These are phyloP conservation scores for Montipora capricornis DNA, from an alignment of 64 coral and sea anemone genomes.

Conservation along the genomic window DNA sequence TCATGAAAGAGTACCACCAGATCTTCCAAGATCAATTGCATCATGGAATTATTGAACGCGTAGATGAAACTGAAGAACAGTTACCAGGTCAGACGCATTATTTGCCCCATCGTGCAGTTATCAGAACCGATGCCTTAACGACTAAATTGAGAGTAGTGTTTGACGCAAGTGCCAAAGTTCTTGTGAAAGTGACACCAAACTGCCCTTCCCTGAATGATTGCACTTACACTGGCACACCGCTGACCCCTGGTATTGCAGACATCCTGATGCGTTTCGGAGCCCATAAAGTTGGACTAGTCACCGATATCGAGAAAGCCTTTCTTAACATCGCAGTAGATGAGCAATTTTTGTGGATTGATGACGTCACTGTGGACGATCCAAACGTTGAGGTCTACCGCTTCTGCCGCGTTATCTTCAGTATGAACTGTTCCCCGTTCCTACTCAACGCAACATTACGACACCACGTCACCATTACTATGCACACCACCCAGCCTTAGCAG, in stretches of 20 bases:
- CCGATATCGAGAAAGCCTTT: conserved; percentile 57
- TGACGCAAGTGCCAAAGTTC: conserved; percentile 52
- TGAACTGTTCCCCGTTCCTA: background rate
- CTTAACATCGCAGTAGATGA: conserved; percentile 42
- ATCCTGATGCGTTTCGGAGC: conserved; percentile 75
- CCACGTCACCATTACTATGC: background rate
- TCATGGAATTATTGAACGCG: conserved; percentile 47
- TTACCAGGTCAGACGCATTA: conserved; percentile 33
- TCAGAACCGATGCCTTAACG: conserved; percentile 60
- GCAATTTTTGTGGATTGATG: conserved; percentile 50
- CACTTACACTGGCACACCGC: conserved; percentile 42
- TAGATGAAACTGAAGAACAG: conserved; percentile 56
- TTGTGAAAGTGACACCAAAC: conserved; percentile 51
- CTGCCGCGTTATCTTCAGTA: too few relatives aligned
- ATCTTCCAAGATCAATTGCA: conserved; percentile 39
- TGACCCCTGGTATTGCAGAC: conserved; percentile 45
- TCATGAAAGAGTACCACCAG: conserved; percentile 48
- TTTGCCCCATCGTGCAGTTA: conserved; percentile 59
- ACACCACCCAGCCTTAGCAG: too few relatives aligned
- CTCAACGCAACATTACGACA: background rate
- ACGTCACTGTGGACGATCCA: conserved; percentile 21
- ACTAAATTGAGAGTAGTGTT: conserved; percentile 66
- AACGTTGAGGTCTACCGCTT: background rate
- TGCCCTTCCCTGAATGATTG: conserved; percentile 69
- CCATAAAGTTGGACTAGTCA: conserved; percentile 57